Percentiles rank a stretch among this genome's conserved stretches.
Evolutionary conservation across 2,113 vertebrate species (phyloP).

Genomic region (Panurus biarmicus): DNA sequence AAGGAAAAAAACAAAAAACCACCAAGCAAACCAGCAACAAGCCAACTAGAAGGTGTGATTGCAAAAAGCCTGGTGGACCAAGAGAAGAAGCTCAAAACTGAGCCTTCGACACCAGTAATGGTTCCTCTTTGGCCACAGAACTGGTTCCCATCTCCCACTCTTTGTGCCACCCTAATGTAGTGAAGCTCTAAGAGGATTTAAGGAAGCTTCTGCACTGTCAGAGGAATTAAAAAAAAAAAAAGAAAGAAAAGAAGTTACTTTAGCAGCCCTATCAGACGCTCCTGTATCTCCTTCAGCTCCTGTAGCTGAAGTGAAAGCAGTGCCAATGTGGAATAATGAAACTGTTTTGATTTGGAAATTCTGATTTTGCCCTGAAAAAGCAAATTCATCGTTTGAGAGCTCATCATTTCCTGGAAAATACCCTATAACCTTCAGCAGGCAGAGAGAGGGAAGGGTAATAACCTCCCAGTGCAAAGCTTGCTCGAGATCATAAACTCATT

Average conservation of each 20-base stretch:
- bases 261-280: not conserved
- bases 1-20: not conserved
- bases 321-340: not conserved
- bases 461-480: not conserved
- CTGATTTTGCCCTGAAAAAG: not conserved
- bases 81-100: not conserved
- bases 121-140: not conserved
- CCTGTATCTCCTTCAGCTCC: no score
- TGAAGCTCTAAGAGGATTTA: not conserved
- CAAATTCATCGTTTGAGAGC: not conserved
- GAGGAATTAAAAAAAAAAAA: not conserved
- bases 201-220: not conserved
- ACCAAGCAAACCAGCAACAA: not conserved
- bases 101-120: not conserved
- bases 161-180: not conserved
- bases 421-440: not conserved
- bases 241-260: not conserved
- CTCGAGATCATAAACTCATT: slow-evolving; percentile 33
- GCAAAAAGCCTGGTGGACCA: not conserved
- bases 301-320: not conserved
- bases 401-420: not conserved
- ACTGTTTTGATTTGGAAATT: not conserved
- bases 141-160: not conserved
- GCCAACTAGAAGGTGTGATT: not conserved
- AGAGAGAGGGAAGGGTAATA: not conserved